Base-by-base conservation (phyloP, 2,888 invertebrate genomes). In the Caenorhabditis auriculariae region DNA sequence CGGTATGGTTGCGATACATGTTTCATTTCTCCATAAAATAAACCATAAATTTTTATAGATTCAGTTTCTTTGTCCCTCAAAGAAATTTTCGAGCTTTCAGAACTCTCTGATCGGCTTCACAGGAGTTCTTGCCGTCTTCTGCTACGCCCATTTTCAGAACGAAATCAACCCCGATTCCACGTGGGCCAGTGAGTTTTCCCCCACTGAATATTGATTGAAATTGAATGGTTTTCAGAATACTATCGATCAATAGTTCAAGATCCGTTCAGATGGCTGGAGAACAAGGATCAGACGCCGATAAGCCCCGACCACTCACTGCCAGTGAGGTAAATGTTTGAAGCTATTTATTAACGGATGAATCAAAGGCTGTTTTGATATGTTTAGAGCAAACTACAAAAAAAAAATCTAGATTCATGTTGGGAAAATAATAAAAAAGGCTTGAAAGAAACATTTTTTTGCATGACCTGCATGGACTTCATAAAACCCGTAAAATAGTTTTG, bases 151-250 rank as follows among this genome's bases (percentile, higher is more conserved):
- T 19, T 55, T 72, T 27, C 73, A 77, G 51, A 54, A 69, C 24
- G 65, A 65, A 39, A 65, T 72, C 43, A 77, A 77, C 60, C 77
- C 77, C 24, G 75, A 76, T 41, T 74, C 74, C 27, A 64, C 60
- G 26, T 75, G 72, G 68, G 74, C 66, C n/a, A 53, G 74, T 72
- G 39, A 63, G 71, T 67, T 23, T 35, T 19, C 21, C 5, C 43
- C 43, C 6, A 21, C 17, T 44, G 19, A 23, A 23, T 44, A 6
- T 26, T 23, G 23, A 1, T 37, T 21, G 26, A 24, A 12, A 19
- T 26, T n/a, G 9, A n/a, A 4, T 4, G 19, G 3, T 43, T 46
- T 56, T 38, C 56, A 56, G 56, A 32, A 3, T 23, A 26, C 12
- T 58, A 32, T 29, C 46, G 47, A n/a, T n/a, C 12, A 28, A 19